A percentile compares a stretch with the other conserved stretches of the same genome.
These are phyloP conservation scores for Sminthurides aquaticus DNA, from an alignment of 2,888 invertebrate genomes.

Conservation along the genomic window DNA sequence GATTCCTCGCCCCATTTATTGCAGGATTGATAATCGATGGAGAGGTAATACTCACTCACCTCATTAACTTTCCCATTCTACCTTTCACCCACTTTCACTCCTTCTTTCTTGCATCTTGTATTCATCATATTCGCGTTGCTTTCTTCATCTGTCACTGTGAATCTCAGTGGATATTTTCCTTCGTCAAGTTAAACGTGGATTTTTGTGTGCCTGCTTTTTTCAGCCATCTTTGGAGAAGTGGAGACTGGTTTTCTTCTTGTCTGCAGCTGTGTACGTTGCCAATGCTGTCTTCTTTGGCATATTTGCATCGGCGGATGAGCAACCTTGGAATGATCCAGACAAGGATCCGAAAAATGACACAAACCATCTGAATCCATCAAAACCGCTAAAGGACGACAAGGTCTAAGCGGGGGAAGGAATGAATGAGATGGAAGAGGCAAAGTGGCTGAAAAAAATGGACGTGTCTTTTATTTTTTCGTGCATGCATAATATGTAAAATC, in stretches of 20 bases:
- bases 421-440: neutral
- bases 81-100: too few species aligned
- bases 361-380: neutral
- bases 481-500: too few species aligned
- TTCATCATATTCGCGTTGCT: too few species aligned
- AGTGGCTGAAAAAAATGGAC: neutral
- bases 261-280: neutral
- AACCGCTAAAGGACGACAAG: neutral
- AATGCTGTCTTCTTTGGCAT: neutral
- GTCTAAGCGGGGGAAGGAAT: too few species aligned
- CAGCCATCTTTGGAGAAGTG: neutral
- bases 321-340: neutral
- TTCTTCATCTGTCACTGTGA: too few species aligned
- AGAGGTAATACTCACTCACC: neutral
- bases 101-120: too few species aligned
- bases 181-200: too few species aligned
- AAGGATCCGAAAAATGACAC: neutral
- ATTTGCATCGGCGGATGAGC: neutral
- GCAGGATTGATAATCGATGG: conserved; percentile 44
- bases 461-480: too few species aligned
- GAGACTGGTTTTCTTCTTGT: neutral
- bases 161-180: too few species aligned
- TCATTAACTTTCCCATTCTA: too few species aligned
- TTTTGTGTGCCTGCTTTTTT: neutral
- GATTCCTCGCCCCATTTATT: conserved; percentile 30